Evolutionary conservation across 2,797 vertebrate genomes (phyloP).

Genomic region (Delichon dasypus): DNA sequence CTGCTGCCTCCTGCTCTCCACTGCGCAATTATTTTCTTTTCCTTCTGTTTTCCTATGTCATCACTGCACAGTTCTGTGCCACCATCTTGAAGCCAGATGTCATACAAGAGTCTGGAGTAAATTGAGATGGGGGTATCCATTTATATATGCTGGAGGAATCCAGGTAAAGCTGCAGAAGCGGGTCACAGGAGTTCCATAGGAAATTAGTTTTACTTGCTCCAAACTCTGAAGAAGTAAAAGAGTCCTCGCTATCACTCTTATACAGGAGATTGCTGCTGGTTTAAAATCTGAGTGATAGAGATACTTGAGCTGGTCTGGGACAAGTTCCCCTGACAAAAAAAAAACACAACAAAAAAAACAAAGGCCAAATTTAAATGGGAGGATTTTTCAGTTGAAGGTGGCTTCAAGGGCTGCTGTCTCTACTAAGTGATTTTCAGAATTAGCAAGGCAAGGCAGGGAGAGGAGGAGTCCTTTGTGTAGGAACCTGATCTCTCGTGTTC

Average conservation of each 20-base stretch:
- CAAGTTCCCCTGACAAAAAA: neutral
- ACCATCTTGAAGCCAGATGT: constrained; percentile 74
- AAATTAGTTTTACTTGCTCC: neutral
- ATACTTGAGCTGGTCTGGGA: neutral
- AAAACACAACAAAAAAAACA: neutral
- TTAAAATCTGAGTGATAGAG: neutral
- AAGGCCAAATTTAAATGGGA: neutral
- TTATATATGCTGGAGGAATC: neutral
- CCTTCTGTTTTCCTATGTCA: constrained; percentile 29
- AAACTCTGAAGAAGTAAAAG: neutral
- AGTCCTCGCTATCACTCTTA: accelerated
- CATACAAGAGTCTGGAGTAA: constrained; percentile 21
- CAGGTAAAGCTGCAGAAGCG: constrained; percentile 9
- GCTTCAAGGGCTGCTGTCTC: neutral
- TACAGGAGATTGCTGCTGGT: neutral
- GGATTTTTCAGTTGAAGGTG: neutral
- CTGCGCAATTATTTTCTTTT: neutral
- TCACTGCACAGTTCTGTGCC: constrained; percentile 39
- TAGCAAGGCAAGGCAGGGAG: neutral
- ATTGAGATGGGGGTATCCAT: neutral
- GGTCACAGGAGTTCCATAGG: neutral
- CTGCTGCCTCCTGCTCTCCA: constrained; percentile 11
- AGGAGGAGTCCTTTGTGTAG: neutral
- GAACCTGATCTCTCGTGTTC: neutral
- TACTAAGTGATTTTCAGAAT: neutral